Base-by-base conservation (phyloP, 2,113 vertebrate species). In the Salvelinus sp. region DNA sequence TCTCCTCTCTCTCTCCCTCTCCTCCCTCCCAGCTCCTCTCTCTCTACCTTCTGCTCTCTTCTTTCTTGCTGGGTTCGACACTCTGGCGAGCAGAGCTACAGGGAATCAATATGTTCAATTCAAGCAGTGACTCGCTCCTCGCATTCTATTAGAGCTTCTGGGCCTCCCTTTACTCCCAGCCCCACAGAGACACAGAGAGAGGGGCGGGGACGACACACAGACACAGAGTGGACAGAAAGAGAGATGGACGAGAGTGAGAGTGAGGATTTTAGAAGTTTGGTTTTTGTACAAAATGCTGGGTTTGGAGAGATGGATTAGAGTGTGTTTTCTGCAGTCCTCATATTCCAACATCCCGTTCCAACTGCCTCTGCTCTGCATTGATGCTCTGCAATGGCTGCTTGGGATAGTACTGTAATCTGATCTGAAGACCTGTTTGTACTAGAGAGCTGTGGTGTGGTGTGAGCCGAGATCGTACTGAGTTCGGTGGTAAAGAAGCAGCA, bases 31-130 rank as follows among this genome's bases (percentile, higher is more conserved):
- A n/a, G n/a, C n/a, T n/a, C n/a, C n/a, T 69, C 70, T 79, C 70
- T 81, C 81, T 60, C 82, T 81, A 83, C 86, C 76, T 78, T 14
- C n/a, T 63, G 68, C 68, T 70, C n/a, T n/a, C n/a, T n/a, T n/a
- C n/a, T n/a, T n/a, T n/a, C n/a, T n/a, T n/a, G n/a, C n/a, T n/a
- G n/a, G 57, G 33, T 57, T 76, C 57, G 58, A 70, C 54, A 76
- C 65, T 48, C 22, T 66, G 80, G 76, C 66, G 80, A 85, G 74
- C 76, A 75, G 73, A 76, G 79, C 72, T n/a, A 67, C 76, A 78
- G 75, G 75, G 76, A 88, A 89, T 89, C 88, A 78, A 89, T 89
- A 88, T 84, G 85, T 85, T 89, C 82, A 89, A 88, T 89, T 88
- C 86, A 85, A 88, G 86, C 88, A 88, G 85, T 66, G 79, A 73